Evolutionary conservation across 2,888 invertebrate genomes (phyloP), one percentile per base, ranked within the genome.

Genomic region (Caenorhabditis panamensis): DNA sequence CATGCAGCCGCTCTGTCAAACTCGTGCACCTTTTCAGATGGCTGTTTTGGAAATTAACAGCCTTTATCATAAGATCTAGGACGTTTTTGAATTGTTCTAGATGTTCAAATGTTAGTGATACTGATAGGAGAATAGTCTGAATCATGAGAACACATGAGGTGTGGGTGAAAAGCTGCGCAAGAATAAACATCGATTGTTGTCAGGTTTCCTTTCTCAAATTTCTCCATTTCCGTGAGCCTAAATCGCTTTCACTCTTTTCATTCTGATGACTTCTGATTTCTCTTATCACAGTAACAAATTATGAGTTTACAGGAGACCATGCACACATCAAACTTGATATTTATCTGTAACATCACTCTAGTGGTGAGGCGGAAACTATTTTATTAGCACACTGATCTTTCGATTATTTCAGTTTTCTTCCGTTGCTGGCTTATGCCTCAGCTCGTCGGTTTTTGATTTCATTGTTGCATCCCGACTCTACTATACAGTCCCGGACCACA

Each of bases 371-470:
- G 5, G 16, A 41, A 9, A 9, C 47, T 18, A 9, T 11, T 41
- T 41, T 41, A n/a, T 11, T 5, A 20, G 4, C 47, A 47, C 18
- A 11, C 3, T 47, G 18, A 41, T 41, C 5, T 3, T 16, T 41
- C 13, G 47, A 47, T 47, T 41, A 2, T 59, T 82, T 26, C 63
- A 82, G 79, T 41, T 82, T 2, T 44, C 53, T 3, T 76, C 82
- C 22, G 72, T 82, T 20, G 64, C 82, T 37, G 76, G 79, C n/a
- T 37, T 85, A 22, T 85, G 85, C 47, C 53, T 85, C 20, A 66
- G 62, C 5, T 72, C 77, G 18, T 82, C 83, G n/a, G 77, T 85
- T 31, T 85, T 85, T 62, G 85, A 85, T 22, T 83, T 85, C 53
- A 83, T 85, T 41, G 83, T 85, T 3, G 63, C 77, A 1, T 79